Evolutionary conservation across 2,113 vertebrate genomes (phyloP), one percentile per base, ranked within the genome.

Genomic region (Connochaetes taurinus): DNA sequence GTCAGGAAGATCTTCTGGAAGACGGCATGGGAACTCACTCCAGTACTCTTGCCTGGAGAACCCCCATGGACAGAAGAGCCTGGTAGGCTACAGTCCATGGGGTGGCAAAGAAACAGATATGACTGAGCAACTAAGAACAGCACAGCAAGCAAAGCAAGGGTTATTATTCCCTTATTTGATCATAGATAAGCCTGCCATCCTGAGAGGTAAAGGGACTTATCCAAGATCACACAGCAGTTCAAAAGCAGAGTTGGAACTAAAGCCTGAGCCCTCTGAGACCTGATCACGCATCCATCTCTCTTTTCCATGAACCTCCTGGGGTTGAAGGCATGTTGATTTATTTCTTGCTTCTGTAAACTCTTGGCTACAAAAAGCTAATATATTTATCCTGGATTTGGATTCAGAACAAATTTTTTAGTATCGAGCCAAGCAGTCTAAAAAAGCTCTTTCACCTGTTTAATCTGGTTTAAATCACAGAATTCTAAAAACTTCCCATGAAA

Each of bases 361-460:
- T 95, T 96, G 93, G 88, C 92, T 95, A 93, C 78, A 86, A 97
- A 90, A 91, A 95, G 50, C 45, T 93, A 95, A 87, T 93, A 84
- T 58, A 76, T 95, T 97, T 95, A 88, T 91, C 97, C 88, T 91
- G 43, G 92, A 90, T 96, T 97, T 98, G 87, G 97, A 97, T 76
- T 93, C 47, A 87, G 82, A 96, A 92, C 50, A 96, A 85, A 62
- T 27, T 82, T 93, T 97, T 98, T 86, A 94, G 50, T 64, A 33
- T 81, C 11, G 3, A 96, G 88, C 50, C 87, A 92, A 97, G 58
- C 43, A 62, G 43, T 80, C 87, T 87, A 40, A 97, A 96, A 96
- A 93, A 95, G 36, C 80, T 82, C 55, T 97, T 97, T 97, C 58
- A 97, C 94, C 89, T 87, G 88, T 50, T 96, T 94, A 97, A 74